These are phyloP conservation scores for Diorhabda elongata DNA, from an alignment of 1,140 invertebrate genomes.

Conservation along the genomic window DNA sequence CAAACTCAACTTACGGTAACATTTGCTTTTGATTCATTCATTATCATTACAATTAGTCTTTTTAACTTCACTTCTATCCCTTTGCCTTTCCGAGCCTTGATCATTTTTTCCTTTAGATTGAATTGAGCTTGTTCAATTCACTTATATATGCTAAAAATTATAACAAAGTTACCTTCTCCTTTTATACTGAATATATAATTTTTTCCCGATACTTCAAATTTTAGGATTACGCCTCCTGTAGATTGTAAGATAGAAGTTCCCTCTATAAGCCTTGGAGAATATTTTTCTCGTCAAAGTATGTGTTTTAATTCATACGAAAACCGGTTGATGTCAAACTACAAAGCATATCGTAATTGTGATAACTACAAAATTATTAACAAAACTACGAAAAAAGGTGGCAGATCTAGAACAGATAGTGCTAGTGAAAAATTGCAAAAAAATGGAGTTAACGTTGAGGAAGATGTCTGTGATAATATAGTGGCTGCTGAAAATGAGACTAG, in stretches of 20 bases:
- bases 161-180: too few species aligned
- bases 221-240: conserved; percentile 49
- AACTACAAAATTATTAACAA: conserved; percentile 12
- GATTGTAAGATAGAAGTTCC: conserved; percentile 63
- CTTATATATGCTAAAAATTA: too few species aligned
- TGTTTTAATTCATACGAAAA: conserved; percentile 70
- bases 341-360: conserved; percentile 6
- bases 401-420: conserved; percentile 13
- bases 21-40: too few species aligned
- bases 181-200: neutral
- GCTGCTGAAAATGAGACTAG: conserved; percentile 10
- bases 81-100: too few species aligned
- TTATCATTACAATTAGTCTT: too few species aligned
- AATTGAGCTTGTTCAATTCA: too few species aligned
- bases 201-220: neutral
- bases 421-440: conserved; percentile 18
- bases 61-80: too few species aligned
- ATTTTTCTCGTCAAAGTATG: conserved; percentile 61
- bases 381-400: conserved; percentile 13
- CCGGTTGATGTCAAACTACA: conserved; percentile 47
- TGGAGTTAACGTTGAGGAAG: neutral
- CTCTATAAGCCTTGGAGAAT: conserved; percentile 67
- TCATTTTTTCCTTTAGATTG: too few species aligned
- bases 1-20: too few species aligned
- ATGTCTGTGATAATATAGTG: conserved; percentile 12